Base-by-base conservation (phyloP, 2,797 vertebrate species). In the Novumbra hubbsi region DNA sequence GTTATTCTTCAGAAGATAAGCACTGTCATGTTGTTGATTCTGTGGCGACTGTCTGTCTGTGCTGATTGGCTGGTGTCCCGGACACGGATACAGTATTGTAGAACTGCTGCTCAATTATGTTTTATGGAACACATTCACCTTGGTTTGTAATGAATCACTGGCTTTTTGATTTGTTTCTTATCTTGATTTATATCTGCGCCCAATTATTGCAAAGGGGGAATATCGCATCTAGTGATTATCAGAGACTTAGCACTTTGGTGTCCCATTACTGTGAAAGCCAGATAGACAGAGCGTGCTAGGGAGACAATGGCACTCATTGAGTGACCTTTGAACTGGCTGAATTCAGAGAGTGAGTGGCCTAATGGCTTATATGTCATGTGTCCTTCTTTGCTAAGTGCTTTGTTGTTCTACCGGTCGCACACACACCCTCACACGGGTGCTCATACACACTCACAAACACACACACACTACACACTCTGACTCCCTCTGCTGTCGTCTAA, bases 321-420 rank as follows among this genome's bases (percentile, higher is more conserved):
- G 28, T 83, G 71, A 84, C 81, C 82, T 88, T 77, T 85, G 86
- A 86, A 84, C 79, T 50, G 32, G 32, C 28, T 70, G 66, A 19
- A 38, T 67, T 62, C 49, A 75, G 66, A 48, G 66, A 48, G 66
- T n/a, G 74, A 80, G 80, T 80, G 69, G 73, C 78, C 62, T 50
- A 19, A 27, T 24, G 24, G 27, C 52, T 17, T 55, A n/a, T 45
- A 45, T 45, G 41, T 19, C 17, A n/a, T 19, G 52, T 57, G 62
- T 64, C 62, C 27, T 27, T 63, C 74, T 65, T 60, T 70, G 74
- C 73, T 76, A 70, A 28, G 68, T 17, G 80, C 78, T 66, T 68
- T 45, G 76, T 81, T 80, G 81, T 86, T 32, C 27, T 27, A 11
- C 11, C 69, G 5, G 28, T 60, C 34, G 38, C 30, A 70, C 67